phyloP scores from a whole-genome alignment of 2,888 invertebrate genomes.

The Polydrusus tereticollis region DNA sequence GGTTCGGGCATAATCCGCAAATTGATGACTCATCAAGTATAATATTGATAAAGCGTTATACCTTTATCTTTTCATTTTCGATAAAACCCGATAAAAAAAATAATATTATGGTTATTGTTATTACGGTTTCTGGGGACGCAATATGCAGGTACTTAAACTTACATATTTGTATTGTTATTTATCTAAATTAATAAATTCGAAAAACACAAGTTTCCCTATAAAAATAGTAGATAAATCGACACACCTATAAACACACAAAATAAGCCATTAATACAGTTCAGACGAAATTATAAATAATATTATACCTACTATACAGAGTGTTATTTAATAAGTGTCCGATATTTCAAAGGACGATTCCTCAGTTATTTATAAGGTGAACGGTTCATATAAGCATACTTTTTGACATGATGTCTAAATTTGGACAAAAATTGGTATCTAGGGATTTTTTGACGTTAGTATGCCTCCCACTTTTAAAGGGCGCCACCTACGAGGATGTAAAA shows the following conservation, averaged over 20 bases:
- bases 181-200: conserved; percentile 3
- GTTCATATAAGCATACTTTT: too few species aligned
- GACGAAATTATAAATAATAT: too few species aligned
- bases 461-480: too few species aligned
- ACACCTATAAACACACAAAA: background rate
- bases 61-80: background rate
- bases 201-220: background rate
- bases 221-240: background rate
- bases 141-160: conserved; percentile 1
- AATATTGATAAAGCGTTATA: background rate
- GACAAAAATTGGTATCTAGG: too few species aligned
- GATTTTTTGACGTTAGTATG: too few species aligned
- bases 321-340: too few species aligned
- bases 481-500: too few species aligned
- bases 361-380: too few species aligned
- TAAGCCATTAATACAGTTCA: background rate
- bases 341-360: too few species aligned
- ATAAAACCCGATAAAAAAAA: background rate
- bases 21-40: background rate
- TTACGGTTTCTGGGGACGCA: background rate
- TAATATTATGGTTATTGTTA: background rate
- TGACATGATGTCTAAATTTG: too few species aligned
- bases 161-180: conserved; percentile 2
- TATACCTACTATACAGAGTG: too few species aligned
- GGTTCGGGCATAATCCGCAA: background rate